Evolutionary conservation across 2,888 invertebrate genomes (phyloP).

Genomic region (Leistus spinibarbis): DNA sequence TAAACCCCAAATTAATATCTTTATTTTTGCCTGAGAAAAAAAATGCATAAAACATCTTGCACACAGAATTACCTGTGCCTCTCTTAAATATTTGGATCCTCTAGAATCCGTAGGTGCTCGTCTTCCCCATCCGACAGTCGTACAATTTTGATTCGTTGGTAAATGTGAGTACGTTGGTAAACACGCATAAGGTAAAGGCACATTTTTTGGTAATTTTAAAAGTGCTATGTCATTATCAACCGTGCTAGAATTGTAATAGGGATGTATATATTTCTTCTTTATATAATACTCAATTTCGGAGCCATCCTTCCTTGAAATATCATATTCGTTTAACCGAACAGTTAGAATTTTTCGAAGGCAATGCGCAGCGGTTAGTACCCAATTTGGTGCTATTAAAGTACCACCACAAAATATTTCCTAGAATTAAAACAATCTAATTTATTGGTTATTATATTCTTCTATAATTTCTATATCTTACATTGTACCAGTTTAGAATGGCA

Average conservation of each 20-base stretch:
- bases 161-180: slow-evolving; percentile 74
- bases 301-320: slow-evolving; percentile 74
- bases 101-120: slow-evolving; percentile 74
- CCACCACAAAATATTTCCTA: slow-evolving; percentile 91
- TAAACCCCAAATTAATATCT: too few species aligned
- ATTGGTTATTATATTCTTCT: neutral
- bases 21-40: too few species aligned
- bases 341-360: slow-evolving; percentile 79
- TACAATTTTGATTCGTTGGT: slow-evolving; percentile 71
- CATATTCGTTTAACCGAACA: slow-evolving; percentile 86
- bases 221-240: slow-evolving; percentile 93
- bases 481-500: slow-evolving; percentile 82
- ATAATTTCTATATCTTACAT: slow-evolving; percentile 49
- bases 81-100: slow-evolving; percentile 83
- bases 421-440: slow-evolving; percentile 36
- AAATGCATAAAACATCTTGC: slow-evolving; percentile 5
- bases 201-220: slow-evolving; percentile 65
- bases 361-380: slow-evolving; percentile 89
- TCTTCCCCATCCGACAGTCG: slow-evolving; percentile 94
- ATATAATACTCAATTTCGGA: slow-evolving; percentile 80
- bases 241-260: slow-evolving; percentile 83
- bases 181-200: slow-evolving; percentile 66
- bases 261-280: slow-evolving; percentile 78
- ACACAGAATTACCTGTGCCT: slow-evolving; percentile 71
- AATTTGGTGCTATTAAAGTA: slow-evolving; percentile 78